These are phyloP conservation scores for Mactra quadrangularis DNA, from an alignment of 1,140 invertebrate species.

Conservation along the genomic window DNA sequence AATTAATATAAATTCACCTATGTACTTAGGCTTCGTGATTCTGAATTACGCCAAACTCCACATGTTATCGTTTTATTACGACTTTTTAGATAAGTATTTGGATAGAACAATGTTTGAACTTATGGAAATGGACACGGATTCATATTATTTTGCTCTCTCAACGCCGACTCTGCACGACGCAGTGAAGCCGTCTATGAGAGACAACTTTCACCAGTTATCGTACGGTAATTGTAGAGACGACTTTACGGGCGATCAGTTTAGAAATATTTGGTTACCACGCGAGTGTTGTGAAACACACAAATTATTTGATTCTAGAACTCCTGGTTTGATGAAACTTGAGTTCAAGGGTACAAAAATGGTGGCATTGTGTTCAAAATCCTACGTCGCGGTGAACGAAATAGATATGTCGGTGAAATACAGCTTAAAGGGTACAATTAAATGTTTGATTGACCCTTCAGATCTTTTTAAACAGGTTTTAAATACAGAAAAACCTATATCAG, in stretches of 20 bases:
- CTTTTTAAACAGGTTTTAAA: not conserved
- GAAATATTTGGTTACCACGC: constrained; percentile 5
- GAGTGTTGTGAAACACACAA: constrained; percentile 10
- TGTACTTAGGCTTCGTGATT: constrained; percentile 6
- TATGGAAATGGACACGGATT: constrained; percentile 16
- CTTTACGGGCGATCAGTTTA: constrained; percentile 1
- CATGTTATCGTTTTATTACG: constrained; percentile 55
- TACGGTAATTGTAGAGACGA: not conserved
- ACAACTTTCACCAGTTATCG: not conserved
- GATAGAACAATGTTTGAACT: constrained; percentile 4
- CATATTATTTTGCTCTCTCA: not conserved
- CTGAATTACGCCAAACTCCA: constrained; percentile 56
- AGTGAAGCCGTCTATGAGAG: not conserved
- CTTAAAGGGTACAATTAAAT: not conserved
- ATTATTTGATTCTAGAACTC: not conserved
- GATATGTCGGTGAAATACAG: constrained; percentile 27
- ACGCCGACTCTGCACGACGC: not conserved
- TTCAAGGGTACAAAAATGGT: constrained; percentile 6
- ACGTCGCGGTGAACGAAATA: not conserved
- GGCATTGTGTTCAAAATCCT: constrained; percentile 8
- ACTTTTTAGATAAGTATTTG: constrained; percentile 3
- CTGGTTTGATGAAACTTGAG: constrained; percentile 21
- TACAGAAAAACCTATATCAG: not conserved
- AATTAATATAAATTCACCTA: constrained; percentile 2
- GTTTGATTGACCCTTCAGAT: not conserved